A percentile compares a stretch with the other conserved stretches of the same genome.
These are phyloP conservation scores for Sinonovacula constricta DNA, from an alignment of 1,140 invertebrate species.

Conservation along the genomic window DNA sequence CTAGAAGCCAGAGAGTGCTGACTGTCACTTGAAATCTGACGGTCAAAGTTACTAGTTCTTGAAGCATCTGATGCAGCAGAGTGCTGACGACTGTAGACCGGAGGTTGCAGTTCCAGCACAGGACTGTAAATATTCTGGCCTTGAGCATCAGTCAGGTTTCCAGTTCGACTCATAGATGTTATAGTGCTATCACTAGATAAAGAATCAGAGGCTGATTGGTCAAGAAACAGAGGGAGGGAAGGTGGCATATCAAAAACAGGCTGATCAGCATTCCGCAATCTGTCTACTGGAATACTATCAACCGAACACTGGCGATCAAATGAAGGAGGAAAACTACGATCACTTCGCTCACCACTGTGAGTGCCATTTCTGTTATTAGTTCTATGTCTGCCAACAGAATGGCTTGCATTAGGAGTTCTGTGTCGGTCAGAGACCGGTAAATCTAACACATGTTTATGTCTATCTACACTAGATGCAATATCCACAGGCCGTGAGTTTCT, in stretches of 20 bases:
- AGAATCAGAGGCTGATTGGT: slow-evolving; percentile 23
- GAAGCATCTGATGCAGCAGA: slow-evolving; percentile 27
- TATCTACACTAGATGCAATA: not conserved
- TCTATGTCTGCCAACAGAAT: slow-evolving; percentile 30
- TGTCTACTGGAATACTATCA: slow-evolving; percentile 43
- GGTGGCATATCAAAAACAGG: slow-evolving; percentile 41
- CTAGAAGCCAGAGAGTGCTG: not conserved
- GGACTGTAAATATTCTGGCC: slow-evolving; percentile 52
- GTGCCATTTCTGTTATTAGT: slow-evolving; percentile 18
- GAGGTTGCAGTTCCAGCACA: slow-evolving; percentile 42
- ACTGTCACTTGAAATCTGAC: slow-evolving; percentile 43
- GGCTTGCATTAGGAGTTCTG: slow-evolving; percentile 15
- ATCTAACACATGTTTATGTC: slow-evolving; percentile 7
- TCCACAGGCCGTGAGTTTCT: not conserved
- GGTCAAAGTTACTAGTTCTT: slow-evolving; percentile 5
- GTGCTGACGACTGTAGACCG: slow-evolving; percentile 33
- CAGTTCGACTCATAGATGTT: not conserved
- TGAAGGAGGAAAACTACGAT: slow-evolving; percentile 21
- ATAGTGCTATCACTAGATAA: slow-evolving; percentile 1
- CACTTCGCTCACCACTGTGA: slow-evolving; percentile 24
- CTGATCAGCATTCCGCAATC: slow-evolving; percentile 23
- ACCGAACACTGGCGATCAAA: slow-evolving; percentile 39
- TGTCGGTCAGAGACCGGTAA: not conserved
- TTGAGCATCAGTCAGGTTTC: slow-evolving; percentile 25
- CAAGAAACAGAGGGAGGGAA: slow-evolving; percentile 39